Conservation (phyloP, 1,140 invertebrate species). For the Caerostris extrusa region DNA sequence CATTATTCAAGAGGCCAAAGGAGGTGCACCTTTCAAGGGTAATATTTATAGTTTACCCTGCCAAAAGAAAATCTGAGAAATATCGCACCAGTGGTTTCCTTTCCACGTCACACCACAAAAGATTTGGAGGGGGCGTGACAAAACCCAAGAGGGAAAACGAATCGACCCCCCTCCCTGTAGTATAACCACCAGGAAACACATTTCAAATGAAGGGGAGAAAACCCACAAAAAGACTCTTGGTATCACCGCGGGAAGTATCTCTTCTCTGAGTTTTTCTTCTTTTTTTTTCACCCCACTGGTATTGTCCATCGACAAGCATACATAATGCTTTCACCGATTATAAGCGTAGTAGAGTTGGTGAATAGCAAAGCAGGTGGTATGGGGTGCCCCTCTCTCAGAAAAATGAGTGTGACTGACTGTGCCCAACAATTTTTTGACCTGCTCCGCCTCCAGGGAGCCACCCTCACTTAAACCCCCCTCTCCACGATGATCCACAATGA, state of each 20-base stretch:
- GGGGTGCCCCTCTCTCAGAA: background rate
- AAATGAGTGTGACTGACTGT: constrained; percentile 39
- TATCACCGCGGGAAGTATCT: constrained; percentile 33
- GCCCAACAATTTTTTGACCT: constrained; percentile 26
- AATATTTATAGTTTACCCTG: constrained; percentile 29
- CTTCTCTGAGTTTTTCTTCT: background rate
- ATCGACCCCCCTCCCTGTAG: background rate
- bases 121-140: constrained; percentile 56
- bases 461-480: constrained; percentile 38
- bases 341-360: constrained; percentile 43
- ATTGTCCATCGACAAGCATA: constrained; percentile 40
- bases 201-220: constrained; percentile 3
- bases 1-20: background rate
- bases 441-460: constrained; percentile 32
- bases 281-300: background rate
- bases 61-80: background rate
- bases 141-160: background rate
- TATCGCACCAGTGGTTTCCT: constrained; percentile 29
- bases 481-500: background rate
- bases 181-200: background rate
- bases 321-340: constrained; percentile 60
- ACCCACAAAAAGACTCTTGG: constrained; percentile 40
- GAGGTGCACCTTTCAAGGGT: background rate
- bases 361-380: constrained; percentile 69
- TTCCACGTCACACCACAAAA: background rate